Evolutionary conservation across 1,140 invertebrate species (phyloP).

Genomic region (Aphaenogaster ashmeadi): DNA sequence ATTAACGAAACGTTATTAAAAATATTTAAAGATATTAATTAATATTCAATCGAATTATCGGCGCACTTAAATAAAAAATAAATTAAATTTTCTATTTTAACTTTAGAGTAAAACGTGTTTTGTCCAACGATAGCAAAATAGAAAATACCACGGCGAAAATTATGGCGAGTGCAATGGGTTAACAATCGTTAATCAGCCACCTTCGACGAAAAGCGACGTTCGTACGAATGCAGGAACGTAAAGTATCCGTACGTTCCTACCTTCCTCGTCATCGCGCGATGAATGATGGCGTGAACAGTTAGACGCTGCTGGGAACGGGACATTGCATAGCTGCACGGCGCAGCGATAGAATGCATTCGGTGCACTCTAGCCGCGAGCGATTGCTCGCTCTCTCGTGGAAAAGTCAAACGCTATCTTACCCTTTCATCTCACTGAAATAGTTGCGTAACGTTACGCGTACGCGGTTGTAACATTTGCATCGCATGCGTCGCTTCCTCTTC

Average conservation of each 20-base stretch:
- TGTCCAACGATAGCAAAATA: neutral
- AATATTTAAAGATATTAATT: neutral
- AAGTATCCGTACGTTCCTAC: neutral
- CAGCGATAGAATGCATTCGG: conserved; percentile 38
- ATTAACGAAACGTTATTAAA: neutral
- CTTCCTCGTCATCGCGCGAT: conserved; percentile 30
- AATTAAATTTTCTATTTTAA: neutral
- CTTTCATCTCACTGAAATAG: conserved; percentile 54
- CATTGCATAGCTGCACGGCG: conserved; percentile 54
- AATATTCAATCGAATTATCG: neutral
- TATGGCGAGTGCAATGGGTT: neutral
- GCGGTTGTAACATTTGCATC: conserved; percentile 6
- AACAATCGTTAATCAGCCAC: neutral
- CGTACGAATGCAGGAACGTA: neutral
- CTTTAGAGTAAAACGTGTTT: neutral
- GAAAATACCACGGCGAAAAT: neutral
- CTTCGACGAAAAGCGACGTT: neutral
- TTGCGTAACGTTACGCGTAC: conserved; percentile 37
- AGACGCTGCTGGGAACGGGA: conserved; percentile 38
- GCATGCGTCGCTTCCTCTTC: neutral
- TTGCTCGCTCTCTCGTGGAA: conserved; percentile 35
- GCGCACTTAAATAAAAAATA: neutral
- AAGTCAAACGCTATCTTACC: conserved; percentile 58
- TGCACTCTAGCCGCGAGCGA: conserved; percentile 43
- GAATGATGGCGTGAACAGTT: conserved; percentile 60